Conservation (phyloP, 2,888 invertebrate genomes). For the Agrotis ipsilon region DNA sequence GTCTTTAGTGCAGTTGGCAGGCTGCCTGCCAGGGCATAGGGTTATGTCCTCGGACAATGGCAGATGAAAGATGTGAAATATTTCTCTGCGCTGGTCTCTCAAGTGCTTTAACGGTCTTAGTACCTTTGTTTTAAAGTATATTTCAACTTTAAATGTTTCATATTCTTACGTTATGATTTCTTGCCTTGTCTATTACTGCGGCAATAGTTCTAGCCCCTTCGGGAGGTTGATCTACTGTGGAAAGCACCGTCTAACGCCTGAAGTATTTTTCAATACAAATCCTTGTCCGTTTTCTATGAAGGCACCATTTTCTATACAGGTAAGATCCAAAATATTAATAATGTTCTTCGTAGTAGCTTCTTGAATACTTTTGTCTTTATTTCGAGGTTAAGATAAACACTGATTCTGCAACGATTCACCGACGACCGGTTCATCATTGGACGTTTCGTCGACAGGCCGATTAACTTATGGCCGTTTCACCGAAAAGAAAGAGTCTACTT, state of each 20-base stretch:
- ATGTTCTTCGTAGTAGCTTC: no score
- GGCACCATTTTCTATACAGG: no score
- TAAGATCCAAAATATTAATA: no score
- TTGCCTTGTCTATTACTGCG: slow-evolving; percentile 25
- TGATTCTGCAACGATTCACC: no score
- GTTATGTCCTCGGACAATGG: slow-evolving; percentile 55
- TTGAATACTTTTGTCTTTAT: no score
- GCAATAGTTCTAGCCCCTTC: neutral
- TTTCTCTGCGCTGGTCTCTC: slow-evolving; percentile 51
- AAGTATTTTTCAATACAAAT: no score
- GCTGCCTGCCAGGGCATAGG: slow-evolving; percentile 66
- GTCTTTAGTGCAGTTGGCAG: slow-evolving; percentile 71
- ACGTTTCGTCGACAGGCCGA: no score
- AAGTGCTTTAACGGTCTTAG: slow-evolving; percentile 39
- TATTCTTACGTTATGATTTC: slow-evolving; percentile 20
- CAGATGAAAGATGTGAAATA: slow-evolving; percentile 61
- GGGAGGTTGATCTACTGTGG: neutral
- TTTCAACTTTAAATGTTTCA: slow-evolving; percentile 42
- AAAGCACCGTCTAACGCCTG: neutral
- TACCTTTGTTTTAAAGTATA: slow-evolving; percentile 41
- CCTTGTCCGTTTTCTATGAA: no score
- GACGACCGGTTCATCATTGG: no score
- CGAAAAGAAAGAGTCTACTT: no score
- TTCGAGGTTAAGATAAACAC: no score
- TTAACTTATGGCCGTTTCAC: no score